Percentiles rank a stretch among this genome's conserved stretches.
phyloP scores from a whole-genome alignment of 2,797 vertebrate genomes.

The Phyllotis vaccarum region DNA sequence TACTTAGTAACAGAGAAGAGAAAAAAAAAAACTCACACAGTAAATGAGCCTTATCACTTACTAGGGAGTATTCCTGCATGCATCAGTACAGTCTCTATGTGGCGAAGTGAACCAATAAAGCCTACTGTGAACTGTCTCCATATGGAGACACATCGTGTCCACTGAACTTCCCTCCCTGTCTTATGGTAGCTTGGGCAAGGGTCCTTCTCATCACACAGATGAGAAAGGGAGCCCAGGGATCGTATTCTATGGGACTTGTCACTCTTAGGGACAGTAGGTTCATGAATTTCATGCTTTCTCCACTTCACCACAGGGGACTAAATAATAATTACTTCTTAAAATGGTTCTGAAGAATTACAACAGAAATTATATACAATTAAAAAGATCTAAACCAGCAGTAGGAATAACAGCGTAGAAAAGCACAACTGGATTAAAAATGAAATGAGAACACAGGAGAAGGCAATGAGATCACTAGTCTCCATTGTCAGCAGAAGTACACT shows the following conservation, averaged over 20 bases:
- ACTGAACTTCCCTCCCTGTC: rapidly evolving
- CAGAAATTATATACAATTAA: slow-evolving; percentile 19
- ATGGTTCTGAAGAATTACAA: neutral
- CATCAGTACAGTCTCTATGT: neutral
- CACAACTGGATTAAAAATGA: neutral
- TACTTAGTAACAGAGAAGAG: neutral
- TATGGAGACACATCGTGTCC: neutral
- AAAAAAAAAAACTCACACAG: neutral
- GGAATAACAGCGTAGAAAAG: slow-evolving; percentile 27
- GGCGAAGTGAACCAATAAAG: neutral
- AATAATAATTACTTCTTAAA: neutral
- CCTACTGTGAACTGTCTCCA: neutral
- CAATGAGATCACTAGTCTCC: neutral
- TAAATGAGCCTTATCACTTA: neutral
- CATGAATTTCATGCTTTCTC: neutral
- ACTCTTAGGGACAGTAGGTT: neutral
- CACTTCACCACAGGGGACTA: neutral
- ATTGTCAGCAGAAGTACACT: neutral
- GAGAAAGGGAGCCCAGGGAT: neutral
- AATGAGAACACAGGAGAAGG: neutral
- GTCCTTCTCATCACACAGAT: neutral
- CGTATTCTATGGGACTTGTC: neutral
- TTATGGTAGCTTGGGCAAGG: neutral
- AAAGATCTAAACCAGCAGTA: neutral
- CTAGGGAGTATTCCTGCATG: neutral